Conservation (phyloP, 2,113 vertebrate genomes). For the Anoura caudifer region DNA sequence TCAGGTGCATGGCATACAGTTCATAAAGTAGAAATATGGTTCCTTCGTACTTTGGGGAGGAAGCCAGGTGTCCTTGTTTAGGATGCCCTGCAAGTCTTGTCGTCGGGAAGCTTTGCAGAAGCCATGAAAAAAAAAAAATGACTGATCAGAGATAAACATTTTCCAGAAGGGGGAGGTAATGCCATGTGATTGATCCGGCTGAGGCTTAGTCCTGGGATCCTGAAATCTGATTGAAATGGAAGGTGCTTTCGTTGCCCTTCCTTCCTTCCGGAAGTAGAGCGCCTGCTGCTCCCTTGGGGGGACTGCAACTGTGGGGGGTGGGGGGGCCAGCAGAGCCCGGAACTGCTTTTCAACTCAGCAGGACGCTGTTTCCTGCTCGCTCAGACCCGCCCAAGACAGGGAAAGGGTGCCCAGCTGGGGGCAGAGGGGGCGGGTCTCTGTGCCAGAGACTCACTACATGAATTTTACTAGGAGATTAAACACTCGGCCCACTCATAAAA, state of each 20-base stretch:
- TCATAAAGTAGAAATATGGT: neutral
- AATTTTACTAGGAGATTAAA: constrained; percentile 53
- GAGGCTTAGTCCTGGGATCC: neutral
- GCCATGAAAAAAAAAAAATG: neutral
- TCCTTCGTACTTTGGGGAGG: neutral
- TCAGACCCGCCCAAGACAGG: neutral
- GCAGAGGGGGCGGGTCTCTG: too few relatives aligned
- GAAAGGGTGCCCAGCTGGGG: neutral
- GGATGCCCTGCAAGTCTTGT: neutral
- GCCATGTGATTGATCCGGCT: neutral
- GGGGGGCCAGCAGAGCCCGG: neutral
- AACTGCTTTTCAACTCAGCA: constrained; percentile 38
- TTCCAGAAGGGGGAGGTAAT: neutral
- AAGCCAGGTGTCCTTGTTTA: neutral
- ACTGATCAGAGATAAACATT: neutral
- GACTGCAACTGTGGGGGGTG: neutral
- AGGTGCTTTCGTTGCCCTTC: neutral
- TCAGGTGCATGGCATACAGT: neutral
- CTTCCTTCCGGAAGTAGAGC: neutral
- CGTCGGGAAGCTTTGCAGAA: neutral
- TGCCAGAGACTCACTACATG: constrained; percentile 47
- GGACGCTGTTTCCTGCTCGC: constrained; percentile 29
- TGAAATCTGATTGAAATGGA: neutral
- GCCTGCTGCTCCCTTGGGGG: neutral
- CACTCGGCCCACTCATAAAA: constrained; percentile 24